Evolutionary conservation across 1,140 invertebrate species (phyloP), one percentile per base, ranked within the genome.

Genomic region (Ceratina australensis): DNA sequence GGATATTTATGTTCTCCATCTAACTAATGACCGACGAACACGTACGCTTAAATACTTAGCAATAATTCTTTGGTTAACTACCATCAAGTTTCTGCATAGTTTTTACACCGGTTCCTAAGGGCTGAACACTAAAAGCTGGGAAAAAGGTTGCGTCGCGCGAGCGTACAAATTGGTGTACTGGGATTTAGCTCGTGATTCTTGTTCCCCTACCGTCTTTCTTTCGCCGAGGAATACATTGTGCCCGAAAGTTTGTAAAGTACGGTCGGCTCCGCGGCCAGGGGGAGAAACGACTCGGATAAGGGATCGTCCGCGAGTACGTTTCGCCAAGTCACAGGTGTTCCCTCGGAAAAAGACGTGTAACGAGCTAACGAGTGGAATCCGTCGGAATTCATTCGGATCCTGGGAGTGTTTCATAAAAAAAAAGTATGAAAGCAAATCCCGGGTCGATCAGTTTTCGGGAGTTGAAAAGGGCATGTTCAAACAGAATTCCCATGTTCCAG

Each of bases 261-360:
- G 66, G 66, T 57, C 52, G 66, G 20, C 50, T 67, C 52, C 28
- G 18, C 66, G 64, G n/a, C 47, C 63, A 3, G 33, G 28, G 4
- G n/a, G 10, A 18, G 47, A 59, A 59, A n/a, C n/a, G 20, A 26
- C n/a, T 42, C 7, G 54, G 3, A 33, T 22, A 22, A 69, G 15
- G 20, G 18, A 59, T 47, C 24, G 68, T 26, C 18, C 15, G 47
- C 22, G 3, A 8, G 68, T 59, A 71, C n/a, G n/a, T n/a, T 59
- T 59, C 16, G 50, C 26, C 18, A 4, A 28, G 65, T 3, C 33
- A 10, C 33, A 42, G 33, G 33, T 42, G 33, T 42, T 42, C 33
- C 10, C 33, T 42, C 33, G 5, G 33, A 33, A 33, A 10, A 42
- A 10, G 33, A 33, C 33, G 33, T 8, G 33, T 42, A 42, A 42